Evolutionary conservation across 1,140 invertebrate species (phyloP).

Genomic region (Thereuonema tuberculata): DNA sequence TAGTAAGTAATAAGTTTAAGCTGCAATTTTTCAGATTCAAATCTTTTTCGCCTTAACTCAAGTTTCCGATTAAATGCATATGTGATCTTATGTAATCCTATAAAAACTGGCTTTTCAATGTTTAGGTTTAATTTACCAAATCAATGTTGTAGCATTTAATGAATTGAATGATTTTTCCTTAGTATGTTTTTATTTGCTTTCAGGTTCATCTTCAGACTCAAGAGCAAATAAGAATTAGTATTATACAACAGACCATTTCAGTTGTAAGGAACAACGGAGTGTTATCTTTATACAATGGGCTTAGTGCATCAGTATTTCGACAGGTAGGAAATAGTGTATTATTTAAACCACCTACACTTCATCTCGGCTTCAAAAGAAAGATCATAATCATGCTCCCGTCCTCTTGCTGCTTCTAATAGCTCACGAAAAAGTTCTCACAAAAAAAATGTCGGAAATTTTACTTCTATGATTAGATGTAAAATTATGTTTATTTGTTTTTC

Average conservation of each 20-base stretch:
- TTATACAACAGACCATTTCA: slow-evolving; percentile 48
- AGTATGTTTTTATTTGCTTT: slow-evolving; percentile 18
- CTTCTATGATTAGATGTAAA: too few relatives aligned
- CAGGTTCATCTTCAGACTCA: slow-evolving; percentile 95
- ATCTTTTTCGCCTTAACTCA: background rate
- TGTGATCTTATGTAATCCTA: background rate
- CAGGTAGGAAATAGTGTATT: slow-evolving; percentile 43
- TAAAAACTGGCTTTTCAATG: background rate
- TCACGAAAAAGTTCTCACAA: too few relatives aligned
- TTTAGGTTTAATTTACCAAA: background rate
- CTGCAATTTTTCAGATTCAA: background rate
- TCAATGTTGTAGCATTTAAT: background rate
- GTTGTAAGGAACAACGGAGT: slow-evolving; percentile 72
- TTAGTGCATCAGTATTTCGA: slow-evolving; percentile 84
- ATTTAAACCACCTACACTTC: too few relatives aligned
- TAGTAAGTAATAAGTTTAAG: too few relatives aligned
- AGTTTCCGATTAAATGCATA: background rate
- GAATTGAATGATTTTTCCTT: background rate
- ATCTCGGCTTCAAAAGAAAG: too few relatives aligned
- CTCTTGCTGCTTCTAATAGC: too few relatives aligned
- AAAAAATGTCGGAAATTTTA: too few relatives aligned
- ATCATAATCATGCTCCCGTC: too few relatives aligned
- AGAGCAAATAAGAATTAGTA: slow-evolving; percentile 61
- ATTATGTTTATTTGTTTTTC: too few relatives aligned
- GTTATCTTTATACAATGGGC: slow-evolving; percentile 85